Evolutionary conservation across 2,797 vertebrate genomes (phyloP).

Genomic region (Leptoclinus maculatus): DNA sequence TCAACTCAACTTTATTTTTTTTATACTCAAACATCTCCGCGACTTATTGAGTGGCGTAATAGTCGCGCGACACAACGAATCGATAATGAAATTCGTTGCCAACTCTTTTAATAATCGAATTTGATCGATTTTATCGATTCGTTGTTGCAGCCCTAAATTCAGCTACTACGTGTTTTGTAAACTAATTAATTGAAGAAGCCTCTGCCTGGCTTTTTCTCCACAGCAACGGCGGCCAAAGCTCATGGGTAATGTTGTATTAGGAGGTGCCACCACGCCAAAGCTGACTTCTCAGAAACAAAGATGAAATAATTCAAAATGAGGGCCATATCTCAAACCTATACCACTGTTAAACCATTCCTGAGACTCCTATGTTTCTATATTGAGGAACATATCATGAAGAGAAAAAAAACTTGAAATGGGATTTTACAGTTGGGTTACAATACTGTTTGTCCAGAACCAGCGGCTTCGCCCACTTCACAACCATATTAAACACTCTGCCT

Average conservation of each 20-base stretch:
- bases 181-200: not conserved
- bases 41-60: too few species aligned
- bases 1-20: too few species aligned
- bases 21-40: too few species aligned
- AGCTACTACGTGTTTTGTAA: slow-evolving; percentile 1
- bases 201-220: not conserved
- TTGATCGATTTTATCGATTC: too few species aligned
- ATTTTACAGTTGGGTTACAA: not conserved
- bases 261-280: not conserved
- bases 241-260: not conserved
- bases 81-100: too few species aligned
- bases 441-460: not conserved
- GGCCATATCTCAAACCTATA: not conserved
- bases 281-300: not conserved
- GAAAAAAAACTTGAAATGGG: not conserved
- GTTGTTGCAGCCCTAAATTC: too few species aligned
- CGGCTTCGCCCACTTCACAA: not conserved
- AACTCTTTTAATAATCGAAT: too few species aligned
- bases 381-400: slow-evolving; percentile 1
- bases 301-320: not conserved
- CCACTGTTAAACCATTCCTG: not conserved
- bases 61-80: too few species aligned
- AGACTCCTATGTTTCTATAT: not conserved
- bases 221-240: not conserved
- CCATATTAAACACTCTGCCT: slow-evolving; percentile 6